Base-by-base conservation (phyloP, 1,140 invertebrate species). In the Calliopsis andreniformis region DNA sequence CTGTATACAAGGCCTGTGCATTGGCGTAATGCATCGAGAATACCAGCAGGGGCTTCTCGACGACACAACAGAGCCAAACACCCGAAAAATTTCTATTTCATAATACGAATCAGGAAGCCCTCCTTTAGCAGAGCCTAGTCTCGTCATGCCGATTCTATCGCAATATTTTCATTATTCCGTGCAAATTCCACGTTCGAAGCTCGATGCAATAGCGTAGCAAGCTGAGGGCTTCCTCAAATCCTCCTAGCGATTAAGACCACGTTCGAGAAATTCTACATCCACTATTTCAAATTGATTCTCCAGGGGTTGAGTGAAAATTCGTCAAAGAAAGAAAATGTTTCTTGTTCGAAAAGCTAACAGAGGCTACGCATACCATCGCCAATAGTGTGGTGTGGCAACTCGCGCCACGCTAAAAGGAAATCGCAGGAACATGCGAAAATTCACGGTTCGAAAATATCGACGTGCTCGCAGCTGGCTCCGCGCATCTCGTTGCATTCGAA, bases 351-450 rank as follows among this genome's bases (percentile, higher is more conserved):
- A 49, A 49, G 3, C 23, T 12, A 3, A 0, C 10, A n/a, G 23
- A 16, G 12, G 49, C 8, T 32, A 47, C 8, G 42, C 25, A 14
- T 20, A 25, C 45, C 4, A 14, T 7, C 23, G 8, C 4, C 14
- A 25, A 45, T 25, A 23, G 71, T 55, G 39, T 28, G 53, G 64
- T 32, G 53, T 49, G 28, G 47, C n/a, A 64, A 45, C 49, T 59
- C 14, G 53, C 71, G 62, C 28, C 30, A 56, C 51, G 71, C 71
- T 76, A 76, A 76, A 76, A 76, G 72, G 72, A 76, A 68, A 68
- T 76, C 72, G 64, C 72, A 68, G 55, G 72, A 20, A 39, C 64
- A 25, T 76, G 72, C 20, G 72, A 76, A 76, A 76, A 76, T 76
- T 76, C 61, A 43, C 64, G 16, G 42, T 23, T 69, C 55, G 32